Percentiles rank a stretch among this genome's conserved stretches.
Conservation (phyloP, 2,113 vertebrate species). For the Chinchilla lanigera region DNA sequence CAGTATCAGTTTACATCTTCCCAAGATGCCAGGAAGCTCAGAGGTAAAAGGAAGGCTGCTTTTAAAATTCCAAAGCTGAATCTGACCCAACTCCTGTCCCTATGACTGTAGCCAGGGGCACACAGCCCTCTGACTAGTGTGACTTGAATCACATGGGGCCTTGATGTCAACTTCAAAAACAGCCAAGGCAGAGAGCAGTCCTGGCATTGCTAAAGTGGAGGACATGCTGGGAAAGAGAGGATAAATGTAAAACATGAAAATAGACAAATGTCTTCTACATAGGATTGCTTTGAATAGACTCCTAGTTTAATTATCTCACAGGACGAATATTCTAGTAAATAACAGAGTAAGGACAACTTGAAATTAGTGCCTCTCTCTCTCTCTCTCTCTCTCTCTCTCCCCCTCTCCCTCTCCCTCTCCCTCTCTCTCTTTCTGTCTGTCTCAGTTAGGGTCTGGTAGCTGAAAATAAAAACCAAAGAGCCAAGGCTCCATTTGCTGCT, state of each 20-base stretch:
- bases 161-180: neutral
- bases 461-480: constrained; percentile 4
- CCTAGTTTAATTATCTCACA: neutral
- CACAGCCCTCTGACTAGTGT: neutral
- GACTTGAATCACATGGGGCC: neutral
- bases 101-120: neutral
- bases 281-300: neutral
- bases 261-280: neutral
- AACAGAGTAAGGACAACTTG: neutral
- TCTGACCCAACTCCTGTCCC: neutral
- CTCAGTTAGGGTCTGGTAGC: neutral
- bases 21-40: neutral
- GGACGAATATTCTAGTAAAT: neutral
- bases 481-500: neutral
- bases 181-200: accelerated
- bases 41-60: neutral
- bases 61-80: neutral
- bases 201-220: neutral
- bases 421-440: neutral
- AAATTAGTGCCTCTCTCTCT: neutral
- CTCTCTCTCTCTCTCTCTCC: neutral
- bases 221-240: neutral
- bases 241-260: neutral
- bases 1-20: neutral
- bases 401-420: neutral